Evolutionary conservation across 2,888 invertebrate genomes (phyloP), one percentile per base, ranked within the genome.

Genomic region (Bombylius major): DNA sequence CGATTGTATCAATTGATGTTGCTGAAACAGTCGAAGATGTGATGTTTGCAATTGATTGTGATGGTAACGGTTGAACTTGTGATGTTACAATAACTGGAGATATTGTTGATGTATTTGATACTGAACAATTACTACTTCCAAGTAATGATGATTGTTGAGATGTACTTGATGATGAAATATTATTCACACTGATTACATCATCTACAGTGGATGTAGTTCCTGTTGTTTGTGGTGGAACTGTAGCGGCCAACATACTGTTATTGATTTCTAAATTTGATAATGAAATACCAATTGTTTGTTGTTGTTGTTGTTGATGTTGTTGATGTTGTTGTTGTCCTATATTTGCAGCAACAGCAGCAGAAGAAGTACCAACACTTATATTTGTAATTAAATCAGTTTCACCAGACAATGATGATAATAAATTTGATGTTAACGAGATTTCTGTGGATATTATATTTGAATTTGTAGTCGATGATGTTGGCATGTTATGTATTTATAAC

Each of bases 1-100:
- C 57, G n/a, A 56, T 53, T 13, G 56, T 56, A 42, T 60, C 58
- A 45, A 56, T 55, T 42, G 58, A 50, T 14, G 56, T 48, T 48
- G 53, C 31, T 23, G 23, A 3, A 48, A 50, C 47, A 33, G 54
- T 50, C 11, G 60, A 50, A 13, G 51, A 14, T 39, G 55, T 39
- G 34, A 39, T 47, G 12, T 47, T 32, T 12, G 54, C 14, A 12
- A 48, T 39, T 12, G 51, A 14, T 32, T n/a, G 48, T 31, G 32
- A 47, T 48, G 47, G 39, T 56, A 51, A 13, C 47, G 39, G 13
- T 54, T 54, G 48, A 48, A 48, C 8, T n/a, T 51, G 32, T 50
- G 58, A 50, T 56, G 59, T 33, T 52, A 50, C 53, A 47, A 11
- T 23, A 32, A 47, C 47, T 39, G 44, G 49, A 44, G 47, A 23